Evolutionary conservation across 2,797 vertebrate species (phyloP).

Genomic region (Atherinosoma microstoma): DNA sequence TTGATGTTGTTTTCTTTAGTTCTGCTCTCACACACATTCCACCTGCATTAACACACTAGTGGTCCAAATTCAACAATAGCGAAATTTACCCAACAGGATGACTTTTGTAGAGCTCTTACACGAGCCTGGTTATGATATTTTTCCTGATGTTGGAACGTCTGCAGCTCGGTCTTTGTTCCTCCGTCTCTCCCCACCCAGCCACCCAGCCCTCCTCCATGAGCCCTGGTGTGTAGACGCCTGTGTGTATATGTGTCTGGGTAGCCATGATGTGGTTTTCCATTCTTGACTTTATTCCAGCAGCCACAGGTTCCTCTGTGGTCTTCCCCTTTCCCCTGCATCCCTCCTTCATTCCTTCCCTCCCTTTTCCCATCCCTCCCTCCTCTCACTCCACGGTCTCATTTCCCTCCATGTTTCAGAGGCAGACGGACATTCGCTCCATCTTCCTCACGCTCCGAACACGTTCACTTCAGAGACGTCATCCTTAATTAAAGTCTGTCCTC

Average conservation of each 20-base stretch:
- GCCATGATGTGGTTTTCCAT: constrained; percentile 84
- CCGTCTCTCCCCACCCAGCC: constrained; percentile 51
- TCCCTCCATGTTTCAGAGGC: constrained; percentile 33
- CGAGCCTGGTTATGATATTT: constrained; percentile 24
- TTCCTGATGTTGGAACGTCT: constrained; percentile 6
- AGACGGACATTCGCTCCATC: constrained; percentile 6
- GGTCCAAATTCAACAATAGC: no score
- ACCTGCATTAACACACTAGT: no score
- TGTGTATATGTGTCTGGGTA: constrained; percentile 43
- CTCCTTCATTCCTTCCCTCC: constrained; percentile 56
- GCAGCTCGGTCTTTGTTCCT: constrained; percentile 8
- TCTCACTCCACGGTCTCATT: constrained; percentile 35
- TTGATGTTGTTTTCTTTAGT: no score
- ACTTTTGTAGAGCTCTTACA: constrained; percentile 16
- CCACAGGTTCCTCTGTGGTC: constrained; percentile 81
- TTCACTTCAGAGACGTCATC: constrained; percentile 22
- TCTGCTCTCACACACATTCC: no score
- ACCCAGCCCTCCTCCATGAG: constrained; percentile 55
- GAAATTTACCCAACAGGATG: no score
- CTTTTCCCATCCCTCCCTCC: constrained; percentile 49
- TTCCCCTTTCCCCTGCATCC: constrained; percentile 54
- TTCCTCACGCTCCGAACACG: background rate
- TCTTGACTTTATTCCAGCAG: constrained; percentile 82
- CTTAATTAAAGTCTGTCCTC: constrained; percentile 48
- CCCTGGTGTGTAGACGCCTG: constrained; percentile 42